These are phyloP conservation scores for Pogonus chalceus DNA, from an alignment of 1,140 invertebrate genomes.

Conservation along the genomic window DNA sequence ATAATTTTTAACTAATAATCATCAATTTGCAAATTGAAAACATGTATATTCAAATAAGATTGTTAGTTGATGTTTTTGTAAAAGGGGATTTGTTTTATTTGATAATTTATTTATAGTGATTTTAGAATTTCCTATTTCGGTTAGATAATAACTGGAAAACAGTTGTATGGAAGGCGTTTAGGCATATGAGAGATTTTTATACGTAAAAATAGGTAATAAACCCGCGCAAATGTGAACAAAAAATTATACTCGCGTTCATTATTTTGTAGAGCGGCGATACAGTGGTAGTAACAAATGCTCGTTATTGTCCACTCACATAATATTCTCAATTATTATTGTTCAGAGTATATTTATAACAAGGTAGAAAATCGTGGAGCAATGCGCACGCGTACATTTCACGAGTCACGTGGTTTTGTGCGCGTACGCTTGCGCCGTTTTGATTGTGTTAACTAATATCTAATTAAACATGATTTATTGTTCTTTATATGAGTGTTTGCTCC, in stretches of 20 bases:
- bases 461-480: slow-evolving; percentile 7
- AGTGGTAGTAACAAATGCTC: neutral
- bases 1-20: no score
- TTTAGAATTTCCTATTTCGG: no score
- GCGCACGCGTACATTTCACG: neutral
- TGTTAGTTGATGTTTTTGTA: no score
- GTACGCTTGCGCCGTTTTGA: neutral
- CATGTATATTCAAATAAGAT: no score
- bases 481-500: slow-evolving; percentile 7
- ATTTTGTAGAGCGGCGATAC: neutral
- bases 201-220: neutral
- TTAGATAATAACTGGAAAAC: no score
- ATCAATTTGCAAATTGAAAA: no score
- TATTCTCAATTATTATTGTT: slow-evolving; percentile 7
- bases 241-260: slow-evolving; percentile 4
- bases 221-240: slow-evolving; percentile 5
- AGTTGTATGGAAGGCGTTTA: no score
- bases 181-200: neutral
- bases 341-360: slow-evolving; percentile 5
- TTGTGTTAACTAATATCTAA: slow-evolving; percentile 6
- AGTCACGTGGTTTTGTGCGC: neutral
- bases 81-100: no score
- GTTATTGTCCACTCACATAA: slow-evolving; percentile 5
- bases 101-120: no score
- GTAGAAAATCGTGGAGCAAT: neutral